phyloP scores from a whole-genome alignment of 2,797 vertebrate species.

The Tiaroga cobitis region DNA sequence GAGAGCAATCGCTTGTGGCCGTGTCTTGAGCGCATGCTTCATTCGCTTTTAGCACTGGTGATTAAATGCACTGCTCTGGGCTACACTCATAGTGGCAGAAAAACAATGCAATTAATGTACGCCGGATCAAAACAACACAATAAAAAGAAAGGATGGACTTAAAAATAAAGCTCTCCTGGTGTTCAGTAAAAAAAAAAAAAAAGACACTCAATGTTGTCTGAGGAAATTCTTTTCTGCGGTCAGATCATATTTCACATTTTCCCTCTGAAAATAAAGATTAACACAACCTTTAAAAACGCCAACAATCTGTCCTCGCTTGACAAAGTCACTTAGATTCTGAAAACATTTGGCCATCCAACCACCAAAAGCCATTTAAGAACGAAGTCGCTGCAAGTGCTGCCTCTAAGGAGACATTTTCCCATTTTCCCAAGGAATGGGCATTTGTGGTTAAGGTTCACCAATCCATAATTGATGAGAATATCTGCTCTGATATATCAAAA shows the following conservation, averaged over 20 bases:
- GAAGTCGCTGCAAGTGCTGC: neutral
- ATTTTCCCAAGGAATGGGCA: constrained; percentile 13
- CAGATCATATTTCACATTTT: neutral
- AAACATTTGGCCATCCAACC: constrained; percentile 21
- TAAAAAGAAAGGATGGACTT: constrained; percentile 44
- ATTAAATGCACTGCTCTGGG: constrained; percentile 60
- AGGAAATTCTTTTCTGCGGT: neutral
- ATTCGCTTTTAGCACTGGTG: constrained; percentile 60
- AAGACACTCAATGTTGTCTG: neutral
- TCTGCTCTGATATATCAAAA: constrained; percentile 37
- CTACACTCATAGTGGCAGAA: constrained; percentile 51
- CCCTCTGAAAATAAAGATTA: neutral
- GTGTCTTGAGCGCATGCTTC: constrained; percentile 44
- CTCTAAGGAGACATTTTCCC: constrained; percentile 26
- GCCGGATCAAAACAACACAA: constrained; percentile 52
- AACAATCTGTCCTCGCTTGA: constrained; percentile 13
- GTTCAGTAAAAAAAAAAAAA: neutral
- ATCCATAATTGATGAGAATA: constrained; percentile 46
- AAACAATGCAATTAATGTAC: constrained; percentile 61
- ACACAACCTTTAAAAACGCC: neutral
- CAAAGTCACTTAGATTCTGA: neutral
- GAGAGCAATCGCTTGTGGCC: constrained; percentile 32
- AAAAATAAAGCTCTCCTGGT: constrained; percentile 18
- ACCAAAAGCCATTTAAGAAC: constrained; percentile 28
- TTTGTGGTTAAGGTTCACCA: constrained; percentile 29